phyloP scores from a whole-genome alignment of 2,113 vertebrate genomes.

The Oreochromis aureus region DNA sequence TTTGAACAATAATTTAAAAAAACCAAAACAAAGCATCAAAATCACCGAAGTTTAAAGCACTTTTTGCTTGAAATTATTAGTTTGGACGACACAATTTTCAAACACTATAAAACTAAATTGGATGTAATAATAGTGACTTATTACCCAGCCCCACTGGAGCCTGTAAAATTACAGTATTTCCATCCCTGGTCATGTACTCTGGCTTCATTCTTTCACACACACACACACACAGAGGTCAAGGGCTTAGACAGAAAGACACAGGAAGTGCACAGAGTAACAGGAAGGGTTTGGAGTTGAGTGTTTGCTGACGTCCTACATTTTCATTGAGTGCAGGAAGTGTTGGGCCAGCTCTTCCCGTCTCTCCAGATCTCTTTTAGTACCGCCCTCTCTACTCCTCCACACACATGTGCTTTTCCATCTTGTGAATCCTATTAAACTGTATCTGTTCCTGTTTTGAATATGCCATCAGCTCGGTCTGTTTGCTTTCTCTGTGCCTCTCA shows the following conservation, averaged over 20 bases:
- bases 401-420: not conserved
- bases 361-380: not conserved
- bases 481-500: not conserved
- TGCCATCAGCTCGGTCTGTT: not conserved
- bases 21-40: not conserved
- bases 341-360: not conserved
- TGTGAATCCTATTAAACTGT: not conserved
- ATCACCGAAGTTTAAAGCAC: not conserved
- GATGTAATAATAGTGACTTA: not conserved
- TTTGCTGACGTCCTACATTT: conserved; percentile 20
- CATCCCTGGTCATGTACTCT: not conserved
- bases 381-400: not conserved
- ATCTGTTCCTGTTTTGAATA: not conserved
- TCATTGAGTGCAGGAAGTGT: conserved; percentile 36
- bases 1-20: not conserved
- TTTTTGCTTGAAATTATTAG: not conserved
- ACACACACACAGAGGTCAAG: not conserved
- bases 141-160: not conserved
- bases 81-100: not conserved
- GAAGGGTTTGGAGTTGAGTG: not conserved
- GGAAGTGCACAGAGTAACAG: conserved; percentile 10
- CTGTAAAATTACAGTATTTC: not conserved
- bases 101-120: not conserved
- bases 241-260: not conserved
- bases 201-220: not conserved